Conservation (phyloP, 2,888 invertebrate genomes). For the Drosophila quasianomalipes region DNA sequence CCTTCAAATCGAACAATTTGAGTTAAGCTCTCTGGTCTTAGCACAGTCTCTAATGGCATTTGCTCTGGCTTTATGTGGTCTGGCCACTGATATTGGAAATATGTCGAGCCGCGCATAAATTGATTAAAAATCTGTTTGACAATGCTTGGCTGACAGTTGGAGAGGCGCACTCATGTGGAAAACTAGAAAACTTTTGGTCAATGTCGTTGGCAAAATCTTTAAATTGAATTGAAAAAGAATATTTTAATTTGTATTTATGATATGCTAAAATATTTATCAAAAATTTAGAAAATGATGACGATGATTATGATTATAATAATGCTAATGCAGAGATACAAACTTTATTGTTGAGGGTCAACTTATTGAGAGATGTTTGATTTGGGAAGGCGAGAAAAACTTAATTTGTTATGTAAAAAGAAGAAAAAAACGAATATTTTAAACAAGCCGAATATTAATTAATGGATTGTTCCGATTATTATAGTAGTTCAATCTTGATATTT, state of each 20-base stretch:
- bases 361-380: neutral
- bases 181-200: constrained; percentile 17
- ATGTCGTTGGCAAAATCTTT: neutral
- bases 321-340: neutral
- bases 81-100: constrained; percentile 14
- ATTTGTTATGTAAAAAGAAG: neutral
- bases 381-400: neutral
- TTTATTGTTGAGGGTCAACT: neutral
- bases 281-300: neutral
- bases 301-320: neutral
- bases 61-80: constrained; percentile 12
- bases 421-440: neutral
- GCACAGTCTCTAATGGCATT: constrained; percentile 31
- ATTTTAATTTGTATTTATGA: constrained; percentile 2
- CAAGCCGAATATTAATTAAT: neutral
- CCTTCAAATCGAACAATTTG: constrained; percentile 11
- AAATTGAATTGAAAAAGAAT: neutral
- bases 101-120: constrained; percentile 17
- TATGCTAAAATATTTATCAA: neutral
- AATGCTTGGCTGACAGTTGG: neutral
- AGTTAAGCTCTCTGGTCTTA: constrained; percentile 34
- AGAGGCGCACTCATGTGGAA: constrained; percentile 6
- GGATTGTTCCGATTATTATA: accelerated
- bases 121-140: constrained; percentile 13
- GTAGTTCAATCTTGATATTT: too few relatives aligned